Evolutionary conservation across 2,797 vertebrate species (phyloP).

Genomic region (Mus spretus): DNA sequence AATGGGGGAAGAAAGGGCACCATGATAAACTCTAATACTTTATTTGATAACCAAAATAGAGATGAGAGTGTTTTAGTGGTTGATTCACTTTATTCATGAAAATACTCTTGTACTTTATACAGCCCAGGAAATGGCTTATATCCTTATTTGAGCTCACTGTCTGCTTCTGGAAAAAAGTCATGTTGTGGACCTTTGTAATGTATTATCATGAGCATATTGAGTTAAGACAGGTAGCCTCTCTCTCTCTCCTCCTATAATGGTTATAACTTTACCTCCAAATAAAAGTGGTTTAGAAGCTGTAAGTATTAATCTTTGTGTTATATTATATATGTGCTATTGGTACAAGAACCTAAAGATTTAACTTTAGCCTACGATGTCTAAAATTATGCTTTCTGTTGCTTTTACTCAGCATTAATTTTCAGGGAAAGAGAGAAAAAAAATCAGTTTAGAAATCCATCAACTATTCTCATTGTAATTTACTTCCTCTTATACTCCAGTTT

Average conservation of each 20-base stretch:
- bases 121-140: not conserved
- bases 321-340: not conserved
- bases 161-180: not conserved
- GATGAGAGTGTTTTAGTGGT: not conserved
- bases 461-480: not conserved
- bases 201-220: not conserved
- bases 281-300: not conserved
- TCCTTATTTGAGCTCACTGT: not conserved
- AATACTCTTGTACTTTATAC: not conserved
- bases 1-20: not conserved
- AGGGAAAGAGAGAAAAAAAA: not conserved
- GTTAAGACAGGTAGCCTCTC: not conserved
- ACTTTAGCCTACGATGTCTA: not conserved
- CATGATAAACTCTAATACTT: not conserved
- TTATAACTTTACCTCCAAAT: not conserved
- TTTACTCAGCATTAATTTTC: not conserved
- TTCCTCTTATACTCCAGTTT: not conserved
- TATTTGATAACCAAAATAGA: not conserved
- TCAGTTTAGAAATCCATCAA: not conserved
- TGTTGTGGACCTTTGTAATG: not conserved
- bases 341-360: not conserved
- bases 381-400: not conserved
- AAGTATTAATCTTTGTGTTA: not conserved
- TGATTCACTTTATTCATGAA: not conserved
- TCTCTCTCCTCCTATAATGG: not conserved